Evolutionary conservation across 2,797 vertebrate genomes (phyloP).

Genomic region (Simalia tracyae): DNA sequence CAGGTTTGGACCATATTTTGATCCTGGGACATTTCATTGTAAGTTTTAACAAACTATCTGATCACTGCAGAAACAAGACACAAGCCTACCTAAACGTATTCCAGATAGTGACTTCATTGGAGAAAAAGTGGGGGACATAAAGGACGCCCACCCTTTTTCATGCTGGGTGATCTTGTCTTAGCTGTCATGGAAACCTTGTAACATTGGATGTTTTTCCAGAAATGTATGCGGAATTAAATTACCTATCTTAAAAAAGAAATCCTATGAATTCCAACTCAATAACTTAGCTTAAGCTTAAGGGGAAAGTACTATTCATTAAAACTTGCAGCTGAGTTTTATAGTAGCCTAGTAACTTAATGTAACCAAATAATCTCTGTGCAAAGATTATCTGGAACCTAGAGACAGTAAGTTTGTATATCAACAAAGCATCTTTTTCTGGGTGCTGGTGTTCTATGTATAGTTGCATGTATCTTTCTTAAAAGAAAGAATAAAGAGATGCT

Average conservation of each 20-base stretch:
- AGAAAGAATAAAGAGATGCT: conserved; percentile 55
- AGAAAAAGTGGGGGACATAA: background rate
- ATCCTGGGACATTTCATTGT: background rate
- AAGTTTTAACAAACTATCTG: background rate
- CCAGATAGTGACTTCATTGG: background rate
- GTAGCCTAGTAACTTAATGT: conserved; percentile 67
- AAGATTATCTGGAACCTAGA: conserved; percentile 58
- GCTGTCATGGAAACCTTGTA: background rate
- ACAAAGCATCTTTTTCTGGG: conserved; percentile 66
- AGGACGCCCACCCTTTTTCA: background rate
- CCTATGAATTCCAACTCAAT: background rate
- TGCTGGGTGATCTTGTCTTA: background rate
- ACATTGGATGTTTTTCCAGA: background rate
- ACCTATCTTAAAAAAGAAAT: background rate
- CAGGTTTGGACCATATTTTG: background rate
- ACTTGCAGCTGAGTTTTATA: conserved; percentile 46
- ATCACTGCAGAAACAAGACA: background rate
- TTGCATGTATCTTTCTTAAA: conserved; percentile 55
- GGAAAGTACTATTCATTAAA: conserved; percentile 38
- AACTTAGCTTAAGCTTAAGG: background rate
- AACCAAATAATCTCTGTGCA: conserved; percentile 70
- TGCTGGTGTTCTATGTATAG: conserved; percentile 20
- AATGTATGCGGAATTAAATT: background rate
- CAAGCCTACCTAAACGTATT: background rate
- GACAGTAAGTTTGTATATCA: conserved; percentile 64